Evolutionary conservation across 2,113 vertebrate species (phyloP), one percentile per base, ranked within the genome.

Genomic region (Spilogale gracilis): DNA sequence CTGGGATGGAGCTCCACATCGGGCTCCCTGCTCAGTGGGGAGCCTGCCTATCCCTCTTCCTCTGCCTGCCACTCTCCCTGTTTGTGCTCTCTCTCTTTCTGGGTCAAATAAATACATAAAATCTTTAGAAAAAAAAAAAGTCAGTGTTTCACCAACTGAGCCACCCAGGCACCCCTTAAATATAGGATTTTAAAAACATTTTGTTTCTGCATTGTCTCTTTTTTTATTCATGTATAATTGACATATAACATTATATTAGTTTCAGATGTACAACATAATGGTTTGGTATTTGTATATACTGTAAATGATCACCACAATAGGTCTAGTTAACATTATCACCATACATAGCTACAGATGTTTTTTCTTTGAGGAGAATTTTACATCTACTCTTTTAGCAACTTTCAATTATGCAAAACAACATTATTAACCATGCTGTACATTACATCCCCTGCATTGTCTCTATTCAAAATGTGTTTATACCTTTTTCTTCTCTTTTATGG

Each of bases 161-260:
- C 13, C 73, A 50, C 45, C 23, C 12, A 23, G 23, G 43, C 0
- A 6, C 73, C 73, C 56, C 23, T 90, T 87, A 83, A 92, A 65
- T 83, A 38, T 80, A 88, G 65, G 50, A 88, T 95, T 94, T 93
- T n/a, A 4, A 0, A 14, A 73, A 79, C 50, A 9, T 8, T 91
- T 93, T 65, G 18, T 89, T 61, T 63, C 45, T 79, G 17, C 45
- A 85, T 56, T 90, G 27, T 84, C 12, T 91, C 63, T 94, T 94
- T 56, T 82, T 82, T 63, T 27, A 45, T 61, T 87, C 23, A 87
- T 52, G 50, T 43, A 71, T 43, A 73, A 73, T 12, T 88, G 50
- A 73, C 23, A 88, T 73, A 43, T 10, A 73, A 83, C 9, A 61
- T 83, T 45, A 61, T 45, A 63, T 61, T 56, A 73, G 67, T 56